Conservation (phyloP, 2,888 invertebrate species). For the Harpalus rubripes region DNA sequence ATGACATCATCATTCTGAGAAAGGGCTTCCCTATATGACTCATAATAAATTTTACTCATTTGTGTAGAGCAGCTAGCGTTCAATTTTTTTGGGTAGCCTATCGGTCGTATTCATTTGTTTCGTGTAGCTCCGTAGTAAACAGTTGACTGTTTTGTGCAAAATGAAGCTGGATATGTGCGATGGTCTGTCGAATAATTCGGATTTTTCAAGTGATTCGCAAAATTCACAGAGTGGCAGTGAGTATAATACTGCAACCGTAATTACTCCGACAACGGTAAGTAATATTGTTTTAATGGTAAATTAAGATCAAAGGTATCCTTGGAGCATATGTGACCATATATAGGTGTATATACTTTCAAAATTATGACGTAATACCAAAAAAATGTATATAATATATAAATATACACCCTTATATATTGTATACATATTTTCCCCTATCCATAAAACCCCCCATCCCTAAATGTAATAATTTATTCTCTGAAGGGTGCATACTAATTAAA, state of each 20-base stretch:
- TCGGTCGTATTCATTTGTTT: slow-evolving; percentile 34
- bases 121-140: not conserved
- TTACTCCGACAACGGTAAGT: slow-evolving; percentile 74
- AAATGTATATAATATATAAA: not conserved
- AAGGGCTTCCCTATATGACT: slow-evolving; percentile 77
- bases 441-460: not conserved
- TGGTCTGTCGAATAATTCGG: slow-evolving; percentile 76
- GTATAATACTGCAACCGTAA: slow-evolving; percentile 74
- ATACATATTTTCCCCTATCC: not conserved
- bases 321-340: slow-evolving; percentile 56
- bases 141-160: slow-evolving; percentile 66
- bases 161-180: slow-evolving; percentile 77
- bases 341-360: slow-evolving; percentile 51
- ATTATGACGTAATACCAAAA: slow-evolving; percentile 55
- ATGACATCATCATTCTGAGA: slow-evolving; percentile 77
- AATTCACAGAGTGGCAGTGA: slow-evolving; percentile 76
- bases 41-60: slow-evolving; percentile 73
- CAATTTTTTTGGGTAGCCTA: slow-evolving; percentile 60
- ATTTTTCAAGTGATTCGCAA: slow-evolving; percentile 77
- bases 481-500: not conserved
- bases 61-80: slow-evolving; percentile 57
- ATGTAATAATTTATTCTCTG: not conserved
- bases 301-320: slow-evolving; percentile 41
- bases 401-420: not conserved
- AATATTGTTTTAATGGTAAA: slow-evolving; percentile 13